phyloP scores from a whole-genome alignment of 2,113 vertebrate genomes.

The Oreochromis tanganicae region DNA sequence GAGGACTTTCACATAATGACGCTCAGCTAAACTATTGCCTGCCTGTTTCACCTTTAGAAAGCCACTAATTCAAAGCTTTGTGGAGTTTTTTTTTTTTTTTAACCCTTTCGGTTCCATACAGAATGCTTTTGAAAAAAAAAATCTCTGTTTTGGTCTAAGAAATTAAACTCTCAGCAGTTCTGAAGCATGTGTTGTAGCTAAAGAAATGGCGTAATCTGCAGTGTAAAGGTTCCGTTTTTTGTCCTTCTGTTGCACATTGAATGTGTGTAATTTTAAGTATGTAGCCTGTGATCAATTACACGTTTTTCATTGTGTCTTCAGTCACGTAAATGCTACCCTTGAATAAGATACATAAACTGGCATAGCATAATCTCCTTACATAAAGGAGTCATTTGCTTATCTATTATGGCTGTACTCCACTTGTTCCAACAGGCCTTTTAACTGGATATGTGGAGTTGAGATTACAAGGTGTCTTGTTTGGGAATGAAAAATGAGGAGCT shows the following conservation, averaged over 20 bases:
- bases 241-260: background rate
- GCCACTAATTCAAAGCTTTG: background rate
- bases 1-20: background rate
- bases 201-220: background rate
- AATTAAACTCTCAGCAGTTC: background rate
- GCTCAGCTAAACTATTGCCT: background rate
- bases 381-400: constrained; percentile 24
- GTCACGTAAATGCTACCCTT: background rate
- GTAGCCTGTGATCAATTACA: background rate
- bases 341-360: constrained; percentile 35
- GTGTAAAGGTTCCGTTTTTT: background rate
- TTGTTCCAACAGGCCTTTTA: constrained; percentile 51
- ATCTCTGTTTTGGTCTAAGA: background rate
- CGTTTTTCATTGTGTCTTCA: background rate
- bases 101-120: background rate
- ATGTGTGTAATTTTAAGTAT: background rate
- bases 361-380: constrained; percentile 4
- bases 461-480: constrained; percentile 44
- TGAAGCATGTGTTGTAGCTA: background rate
- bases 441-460: constrained; percentile 32
- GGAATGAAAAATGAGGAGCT: constrained; percentile 45
- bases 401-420: constrained; percentile 14
- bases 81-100: background rate
- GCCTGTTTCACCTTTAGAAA: background rate
- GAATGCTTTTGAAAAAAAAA: background rate